phyloP scores from a whole-genome alignment of 2,797 vertebrate species.

The Fistularia commersonii region DNA sequence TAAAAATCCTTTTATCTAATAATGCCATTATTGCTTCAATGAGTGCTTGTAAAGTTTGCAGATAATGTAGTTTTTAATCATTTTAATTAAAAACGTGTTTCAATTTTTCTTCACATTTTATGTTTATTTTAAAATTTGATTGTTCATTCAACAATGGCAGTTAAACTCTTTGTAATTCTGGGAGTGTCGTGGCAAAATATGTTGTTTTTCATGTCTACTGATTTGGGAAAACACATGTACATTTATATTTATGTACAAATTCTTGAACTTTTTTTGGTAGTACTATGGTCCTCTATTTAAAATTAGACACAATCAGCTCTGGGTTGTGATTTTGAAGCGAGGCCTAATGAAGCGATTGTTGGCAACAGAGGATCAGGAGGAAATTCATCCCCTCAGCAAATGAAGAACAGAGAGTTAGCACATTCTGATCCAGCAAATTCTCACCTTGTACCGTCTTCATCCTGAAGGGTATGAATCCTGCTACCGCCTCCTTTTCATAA shows the following conservation, averaged over 20 bases:
- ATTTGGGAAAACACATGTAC: too few relatives aligned
- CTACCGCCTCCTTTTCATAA: too few relatives aligned
- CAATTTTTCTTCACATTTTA: slow-evolving; percentile 28
- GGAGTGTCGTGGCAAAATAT: neutral
- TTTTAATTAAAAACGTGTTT: slow-evolving; percentile 80
- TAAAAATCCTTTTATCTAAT: slow-evolving; percentile 72
- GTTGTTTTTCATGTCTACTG: too few relatives aligned
- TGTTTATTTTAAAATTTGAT: neutral
- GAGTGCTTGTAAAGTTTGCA: slow-evolving; percentile 80
- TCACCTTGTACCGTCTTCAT: slow-evolving; percentile 15
- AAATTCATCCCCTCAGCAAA: too few relatives aligned
- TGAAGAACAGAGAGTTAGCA: too few relatives aligned
- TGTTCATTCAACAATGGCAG: neutral
- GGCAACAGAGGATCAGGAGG: too few relatives aligned
- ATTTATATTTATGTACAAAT: slow-evolving; percentile 19
- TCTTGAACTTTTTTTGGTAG: too few relatives aligned
- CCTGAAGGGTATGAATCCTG: neutral
- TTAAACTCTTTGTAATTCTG: neutral
- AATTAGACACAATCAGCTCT: slow-evolving; percentile 25
- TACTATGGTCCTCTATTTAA: slow-evolving; percentile 27
- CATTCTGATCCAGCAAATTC: slow-evolving; percentile 31
- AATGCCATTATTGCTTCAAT: slow-evolving; percentile 65
- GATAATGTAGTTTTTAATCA: slow-evolving; percentile 81
- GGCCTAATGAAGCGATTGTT: slow-evolving; percentile 1
- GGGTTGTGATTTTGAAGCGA: slow-evolving; percentile 28